phyloP scores from a whole-genome alignment of 2,113 vertebrate genomes.

The Urocolius indicus region DNA sequence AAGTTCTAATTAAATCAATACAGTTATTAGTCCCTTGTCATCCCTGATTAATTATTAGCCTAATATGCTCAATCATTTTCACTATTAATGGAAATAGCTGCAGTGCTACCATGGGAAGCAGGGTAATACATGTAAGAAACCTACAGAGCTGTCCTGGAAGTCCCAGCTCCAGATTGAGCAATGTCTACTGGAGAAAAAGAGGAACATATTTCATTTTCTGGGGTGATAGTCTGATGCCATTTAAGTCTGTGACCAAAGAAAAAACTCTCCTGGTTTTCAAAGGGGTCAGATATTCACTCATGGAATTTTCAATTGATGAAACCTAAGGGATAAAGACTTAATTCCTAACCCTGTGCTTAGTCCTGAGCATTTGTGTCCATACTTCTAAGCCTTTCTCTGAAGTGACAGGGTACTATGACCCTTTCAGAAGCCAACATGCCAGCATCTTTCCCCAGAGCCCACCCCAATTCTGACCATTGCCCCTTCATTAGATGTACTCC shows the following conservation, averaged over 20 bases:
- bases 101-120: neutral
- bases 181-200: neutral
- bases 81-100: conserved; percentile 33
- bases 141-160: neutral
- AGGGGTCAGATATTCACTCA: rapidly evolving
- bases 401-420: rapidly evolving
- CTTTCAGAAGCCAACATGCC: neutral
- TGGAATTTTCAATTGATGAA: neutral
- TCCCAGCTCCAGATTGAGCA: neutral
- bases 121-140: neutral
- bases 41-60: conserved; percentile 70
- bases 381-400: neutral
- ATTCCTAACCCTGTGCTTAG: neutral
- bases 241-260: neutral
- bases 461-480: neutral
- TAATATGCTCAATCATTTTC: conserved; percentile 51
- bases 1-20: conserved; percentile 71
- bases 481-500: rapidly evolving
- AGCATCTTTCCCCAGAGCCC: neutral
- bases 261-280: neutral
- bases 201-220: neutral
- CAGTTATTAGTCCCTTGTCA: conserved; percentile 70
- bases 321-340: neutral
- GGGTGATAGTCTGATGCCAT: rapidly evolving
- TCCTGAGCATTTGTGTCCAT: neutral